Conservation (phyloP, 2,888 invertebrate species). For the Leptinotarsa haldemani region DNA sequence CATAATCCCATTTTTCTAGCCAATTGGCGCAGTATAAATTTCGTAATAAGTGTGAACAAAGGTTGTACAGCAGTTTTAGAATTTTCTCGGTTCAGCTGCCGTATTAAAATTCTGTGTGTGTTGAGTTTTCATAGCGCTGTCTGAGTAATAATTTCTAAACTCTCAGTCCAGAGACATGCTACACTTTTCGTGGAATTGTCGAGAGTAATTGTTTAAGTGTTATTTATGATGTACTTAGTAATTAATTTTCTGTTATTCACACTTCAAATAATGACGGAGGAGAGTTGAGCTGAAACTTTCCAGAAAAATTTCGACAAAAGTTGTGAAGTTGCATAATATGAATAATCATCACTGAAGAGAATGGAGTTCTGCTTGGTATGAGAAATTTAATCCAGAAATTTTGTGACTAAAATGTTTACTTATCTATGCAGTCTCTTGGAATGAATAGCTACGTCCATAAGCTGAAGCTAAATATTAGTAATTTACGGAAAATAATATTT, state of each 20-base stretch:
- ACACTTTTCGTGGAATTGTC: conserved; percentile 4
- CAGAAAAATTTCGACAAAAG: neutral
- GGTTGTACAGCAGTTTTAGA: conserved; percentile 6
- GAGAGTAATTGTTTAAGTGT: conserved; percentile 1
- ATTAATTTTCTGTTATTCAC: neutral
- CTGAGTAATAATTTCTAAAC: conserved; percentile 19
- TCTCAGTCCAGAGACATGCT: conserved; percentile 14
- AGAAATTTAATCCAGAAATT: too few relatives aligned
- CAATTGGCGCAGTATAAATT: conserved; percentile 22
- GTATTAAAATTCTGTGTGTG: conserved; percentile 22
- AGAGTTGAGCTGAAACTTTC: neutral
- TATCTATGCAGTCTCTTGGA: too few relatives aligned
- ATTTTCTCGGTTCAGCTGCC: conserved; percentile 12
- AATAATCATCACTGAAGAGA: too few relatives aligned
- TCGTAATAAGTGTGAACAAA: conserved; percentile 17
- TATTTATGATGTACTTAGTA: neutral
- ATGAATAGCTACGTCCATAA: too few relatives aligned
- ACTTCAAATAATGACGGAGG: neutral
- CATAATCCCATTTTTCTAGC: conserved; percentile 22
- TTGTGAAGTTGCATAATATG: too few relatives aligned
- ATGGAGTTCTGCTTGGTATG: too few relatives aligned
- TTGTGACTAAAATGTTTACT: too few relatives aligned
- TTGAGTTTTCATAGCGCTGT: conserved; percentile 11
- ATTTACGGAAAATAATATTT: too few relatives aligned
- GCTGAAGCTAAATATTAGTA: too few relatives aligned